These are phyloP conservation scores for Xenopus laevis DNA, from an alignment of 2,113 vertebrate species.

Conservation along the genomic window DNA sequence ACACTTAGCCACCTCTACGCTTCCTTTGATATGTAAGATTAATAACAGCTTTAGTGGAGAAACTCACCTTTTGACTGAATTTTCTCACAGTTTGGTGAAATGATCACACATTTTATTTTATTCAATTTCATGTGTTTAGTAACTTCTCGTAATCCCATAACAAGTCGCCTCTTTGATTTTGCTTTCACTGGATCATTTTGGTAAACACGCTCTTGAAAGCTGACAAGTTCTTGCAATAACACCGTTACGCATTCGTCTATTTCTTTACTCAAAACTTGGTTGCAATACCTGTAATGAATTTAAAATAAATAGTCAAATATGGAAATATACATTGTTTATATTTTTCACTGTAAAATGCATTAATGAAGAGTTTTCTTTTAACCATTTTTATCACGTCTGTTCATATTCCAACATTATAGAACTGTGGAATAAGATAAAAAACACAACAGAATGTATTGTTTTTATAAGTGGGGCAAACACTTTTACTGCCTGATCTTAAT, in stretches of 20 bases:
- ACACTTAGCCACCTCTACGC: too few relatives aligned
- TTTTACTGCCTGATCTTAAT: too few relatives aligned
- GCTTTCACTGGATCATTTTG: slow-evolving; percentile 92
- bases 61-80: slow-evolving; percentile 91
- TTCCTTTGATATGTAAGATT: too few relatives aligned
- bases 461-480: too few relatives aligned
- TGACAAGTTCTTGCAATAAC: slow-evolving; percentile 91
- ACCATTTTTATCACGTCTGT: too few relatives aligned
- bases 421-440: too few relatives aligned
- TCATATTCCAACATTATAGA: too few relatives aligned
- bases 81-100: slow-evolving; percentile 98
- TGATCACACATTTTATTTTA: slow-evolving; percentile 96
- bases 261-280: slow-evolving; percentile 96
- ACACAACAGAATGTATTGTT: too few relatives aligned
- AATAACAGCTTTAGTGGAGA: neutral
- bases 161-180: slow-evolving; percentile 87
- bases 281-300: slow-evolving; percentile 80
- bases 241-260: slow-evolving; percentile 95
- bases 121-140: slow-evolving; percentile 96
- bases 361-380: too few relatives aligned
- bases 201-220: slow-evolving; percentile 93
- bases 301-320: neutral
- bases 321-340: neutral
- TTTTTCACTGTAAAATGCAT: neutral
- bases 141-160: slow-evolving; percentile 95